phyloP scores from a whole-genome alignment of 2,888 invertebrate genomes.

The Latrodectus hesperus region DNA sequence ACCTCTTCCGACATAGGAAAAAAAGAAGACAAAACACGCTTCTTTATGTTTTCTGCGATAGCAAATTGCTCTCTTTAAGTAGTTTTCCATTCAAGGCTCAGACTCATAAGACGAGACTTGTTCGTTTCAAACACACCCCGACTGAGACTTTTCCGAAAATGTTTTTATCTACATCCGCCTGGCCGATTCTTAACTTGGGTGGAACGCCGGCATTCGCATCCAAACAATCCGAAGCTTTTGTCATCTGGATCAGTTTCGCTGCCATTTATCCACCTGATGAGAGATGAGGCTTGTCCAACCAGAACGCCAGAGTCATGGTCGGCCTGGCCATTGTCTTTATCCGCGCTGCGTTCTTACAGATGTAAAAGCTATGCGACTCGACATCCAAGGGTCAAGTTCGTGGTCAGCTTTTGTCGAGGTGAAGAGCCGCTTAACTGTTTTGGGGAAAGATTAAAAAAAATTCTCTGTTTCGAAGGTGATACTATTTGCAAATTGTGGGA shows the following conservation, averaged over 20 bases:
- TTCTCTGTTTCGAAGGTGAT: not conserved
- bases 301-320: conserved; percentile 42
- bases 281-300: conserved; percentile 25
- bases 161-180: conserved; percentile 30
- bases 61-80: too few species aligned
- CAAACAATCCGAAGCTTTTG: not conserved
- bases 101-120: too few species aligned
- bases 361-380: conserved; percentile 25
- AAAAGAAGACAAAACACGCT: too few species aligned
- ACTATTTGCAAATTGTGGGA: not conserved
- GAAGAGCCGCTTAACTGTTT: conserved; percentile 34
- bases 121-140: too few species aligned
- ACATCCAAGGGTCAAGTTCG: conserved; percentile 50
- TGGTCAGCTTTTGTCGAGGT: conserved; percentile 44
- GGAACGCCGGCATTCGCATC: not conserved
- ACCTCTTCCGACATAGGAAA: too few species aligned
- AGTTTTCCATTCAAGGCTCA: too few species aligned
- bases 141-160: too few species aligned
- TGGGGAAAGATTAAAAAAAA: not conserved
- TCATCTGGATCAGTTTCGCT: not conserved
- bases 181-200: not conserved
- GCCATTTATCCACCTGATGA: conserved; percentile 6
- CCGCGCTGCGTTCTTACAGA: not conserved
- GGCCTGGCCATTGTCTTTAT: conserved; percentile 27
- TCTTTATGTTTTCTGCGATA: too few species aligned